phyloP scores from a whole-genome alignment of 2,888 invertebrate species.

The Drosophila nr. medialis region DNA sequence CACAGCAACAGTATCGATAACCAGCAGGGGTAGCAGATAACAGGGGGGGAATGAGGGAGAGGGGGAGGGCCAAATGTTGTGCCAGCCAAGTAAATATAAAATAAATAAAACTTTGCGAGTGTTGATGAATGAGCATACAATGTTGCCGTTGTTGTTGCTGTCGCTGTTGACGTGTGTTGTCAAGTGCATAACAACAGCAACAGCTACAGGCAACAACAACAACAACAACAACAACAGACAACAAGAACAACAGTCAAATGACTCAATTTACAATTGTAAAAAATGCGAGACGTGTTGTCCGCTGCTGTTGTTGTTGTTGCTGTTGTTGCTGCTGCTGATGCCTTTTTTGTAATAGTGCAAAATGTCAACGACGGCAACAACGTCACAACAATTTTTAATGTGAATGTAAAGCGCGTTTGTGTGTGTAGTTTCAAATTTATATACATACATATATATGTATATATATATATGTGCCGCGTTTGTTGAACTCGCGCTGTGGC shows the following conservation, averaged over 20 bases:
- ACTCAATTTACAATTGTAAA: conserved; percentile 80
- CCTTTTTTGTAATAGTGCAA: conserved; percentile 70
- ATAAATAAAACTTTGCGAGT: conserved; percentile 56
- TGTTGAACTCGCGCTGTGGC: conserved; percentile 81
- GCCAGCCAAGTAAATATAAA: conserved; percentile 49
- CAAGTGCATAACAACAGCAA: conserved; percentile 74
- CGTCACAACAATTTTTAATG: conserved; percentile 71
- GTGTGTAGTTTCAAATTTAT: conserved; percentile 31
- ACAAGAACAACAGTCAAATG: conserved; percentile 63
- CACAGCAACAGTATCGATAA: conserved; percentile 43
- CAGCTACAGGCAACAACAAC: conserved; percentile 34
- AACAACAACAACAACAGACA: conserved; percentile 31
- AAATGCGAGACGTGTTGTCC: conserved; percentile 57
- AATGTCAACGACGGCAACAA: conserved; percentile 72
- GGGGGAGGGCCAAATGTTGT: conserved; percentile 46
- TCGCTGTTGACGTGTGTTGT: conserved; percentile 63
- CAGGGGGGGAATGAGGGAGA: not conserved
- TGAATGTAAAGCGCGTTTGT: conserved; percentile 54
- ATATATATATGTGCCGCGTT: conserved; percentile 67
- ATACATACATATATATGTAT: conserved; percentile 15
- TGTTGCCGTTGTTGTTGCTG: conserved; percentile 36
- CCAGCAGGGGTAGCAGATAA: conserved; percentile 3
- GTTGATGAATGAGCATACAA: conserved; percentile 69
- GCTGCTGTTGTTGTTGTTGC: conserved; percentile 9
- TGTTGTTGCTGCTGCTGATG: conserved; percentile 46